A percentile compares a stretch with the other conserved stretches of the same genome.
phyloP scores from a whole-genome alignment of 1,140 invertebrate genomes.

The Eciton burchellii region DNA sequence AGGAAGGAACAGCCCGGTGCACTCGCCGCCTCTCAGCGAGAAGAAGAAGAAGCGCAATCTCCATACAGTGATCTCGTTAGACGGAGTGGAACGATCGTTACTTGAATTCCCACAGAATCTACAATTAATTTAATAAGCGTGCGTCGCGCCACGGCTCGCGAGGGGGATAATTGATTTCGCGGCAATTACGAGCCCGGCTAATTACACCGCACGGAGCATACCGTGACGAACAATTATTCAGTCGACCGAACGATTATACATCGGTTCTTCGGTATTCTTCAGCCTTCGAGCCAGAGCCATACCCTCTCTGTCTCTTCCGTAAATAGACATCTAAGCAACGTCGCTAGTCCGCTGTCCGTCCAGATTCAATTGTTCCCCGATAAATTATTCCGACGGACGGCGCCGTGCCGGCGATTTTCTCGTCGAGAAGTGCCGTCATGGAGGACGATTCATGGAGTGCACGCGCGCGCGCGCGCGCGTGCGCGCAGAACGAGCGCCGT shows the following conservation, averaged over 20 bases:
- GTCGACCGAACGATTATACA: slow-evolving; percentile 31
- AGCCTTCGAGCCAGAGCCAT: too few relatives aligned
- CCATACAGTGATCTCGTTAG: slow-evolving; percentile 22
- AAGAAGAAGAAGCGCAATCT: background rate
- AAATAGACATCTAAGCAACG: slow-evolving; percentile 46
- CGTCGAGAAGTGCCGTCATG: slow-evolving; percentile 32
- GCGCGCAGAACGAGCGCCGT: slow-evolving; percentile 39
- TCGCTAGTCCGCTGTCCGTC: background rate
- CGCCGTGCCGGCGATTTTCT: slow-evolving; percentile 38
- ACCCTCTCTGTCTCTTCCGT: background rate
- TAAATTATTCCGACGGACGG: slow-evolving; percentile 52
- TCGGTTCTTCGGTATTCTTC: background rate
- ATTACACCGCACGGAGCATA: slow-evolving; percentile 34
- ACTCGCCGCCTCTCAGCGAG: background rate
- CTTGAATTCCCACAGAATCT: slow-evolving; percentile 37
- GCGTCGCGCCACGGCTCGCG: background rate
- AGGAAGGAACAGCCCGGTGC: background rate
- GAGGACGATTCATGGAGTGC: slow-evolving; percentile 39
- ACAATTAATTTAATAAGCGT: slow-evolving; percentile 58
- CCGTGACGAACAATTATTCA: slow-evolving; percentile 45
- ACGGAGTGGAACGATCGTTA: slow-evolving; percentile 24
- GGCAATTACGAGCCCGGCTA: slow-evolving; percentile 46
- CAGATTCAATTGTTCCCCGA: slow-evolving; percentile 55
- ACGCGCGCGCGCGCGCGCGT: too few relatives aligned
- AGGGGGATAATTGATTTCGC: slow-evolving; percentile 48